phyloP scores from a whole-genome alignment of 2,888 invertebrate genomes.

The Sarcophaga variegata region DNA sequence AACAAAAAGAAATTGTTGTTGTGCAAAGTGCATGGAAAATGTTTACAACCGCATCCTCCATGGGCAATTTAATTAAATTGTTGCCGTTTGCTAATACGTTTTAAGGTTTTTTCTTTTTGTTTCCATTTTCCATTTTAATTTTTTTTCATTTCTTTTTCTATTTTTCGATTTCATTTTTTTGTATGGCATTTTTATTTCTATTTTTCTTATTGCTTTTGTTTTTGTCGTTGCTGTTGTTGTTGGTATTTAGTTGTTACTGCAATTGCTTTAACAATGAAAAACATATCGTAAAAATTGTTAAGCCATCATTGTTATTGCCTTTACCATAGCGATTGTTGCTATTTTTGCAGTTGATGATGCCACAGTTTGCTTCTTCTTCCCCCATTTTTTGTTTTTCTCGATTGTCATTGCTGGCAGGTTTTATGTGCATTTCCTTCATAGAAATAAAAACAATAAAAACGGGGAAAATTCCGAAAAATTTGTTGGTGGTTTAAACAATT shows the following conservation, averaged over 20 bases:
- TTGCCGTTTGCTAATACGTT: slow-evolving; percentile 71
- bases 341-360: slow-evolving; percentile 34
- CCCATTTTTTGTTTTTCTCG: too few species aligned
- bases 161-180: not conserved
- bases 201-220: not conserved
- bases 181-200: not conserved
- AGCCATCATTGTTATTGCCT: slow-evolving; percentile 42
- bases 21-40: slow-evolving; percentile 70
- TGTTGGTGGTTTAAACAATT: slow-evolving; percentile 46
- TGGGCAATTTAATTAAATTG: slow-evolving; percentile 78
- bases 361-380: slow-evolving; percentile 9
- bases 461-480: slow-evolving; percentile 23
- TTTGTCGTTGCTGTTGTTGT: slow-evolving; percentile 26
- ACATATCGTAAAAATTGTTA: slow-evolving; percentile 64
- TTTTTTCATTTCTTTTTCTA: not conserved
- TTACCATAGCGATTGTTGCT: slow-evolving; percentile 43
- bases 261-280: slow-evolving; percentile 63
- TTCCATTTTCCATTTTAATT: not conserved
- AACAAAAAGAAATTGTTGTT: slow-evolving; percentile 10
- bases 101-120: slow-evolving; percentile 54
- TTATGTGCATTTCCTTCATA: slow-evolving; percentile 42
- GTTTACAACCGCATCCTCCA: slow-evolving; percentile 72
- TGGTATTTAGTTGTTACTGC: slow-evolving; percentile 50
- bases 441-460: not conserved
- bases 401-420: slow-evolving; percentile 32